phyloP scores from a whole-genome alignment of 2,797 vertebrate genomes.

The Potorous gilbertii region DNA sequence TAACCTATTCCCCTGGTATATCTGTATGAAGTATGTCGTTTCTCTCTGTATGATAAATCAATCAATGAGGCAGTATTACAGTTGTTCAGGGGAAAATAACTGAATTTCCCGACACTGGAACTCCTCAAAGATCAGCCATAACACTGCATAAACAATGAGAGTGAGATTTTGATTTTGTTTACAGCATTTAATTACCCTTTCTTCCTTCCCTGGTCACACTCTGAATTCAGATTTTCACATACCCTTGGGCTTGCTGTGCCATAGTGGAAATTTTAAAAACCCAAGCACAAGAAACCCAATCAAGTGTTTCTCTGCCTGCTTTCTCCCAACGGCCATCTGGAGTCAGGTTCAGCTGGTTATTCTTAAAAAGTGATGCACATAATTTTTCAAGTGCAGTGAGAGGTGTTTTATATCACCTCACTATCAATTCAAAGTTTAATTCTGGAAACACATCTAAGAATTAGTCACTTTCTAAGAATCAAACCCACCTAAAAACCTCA shows the following conservation, averaged over 20 bases:
- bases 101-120: neutral
- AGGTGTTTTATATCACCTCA: neutral
- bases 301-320: slow-evolving; percentile 17
- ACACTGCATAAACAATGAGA: neutral
- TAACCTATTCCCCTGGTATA: neutral
- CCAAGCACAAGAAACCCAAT: slow-evolving; percentile 51
- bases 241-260: slow-evolving; percentile 5
- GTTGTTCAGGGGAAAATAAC: neutral
- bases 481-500: neutral
- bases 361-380: slow-evolving; percentile 6
- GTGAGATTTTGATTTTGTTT: neutral
- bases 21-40: neutral
- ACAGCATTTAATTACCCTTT: neutral
- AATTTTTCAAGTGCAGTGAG: neutral
- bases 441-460: slow-evolving; percentile 8
- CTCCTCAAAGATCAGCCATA: neutral
- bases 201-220: slow-evolving; percentile 4
- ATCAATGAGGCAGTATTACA: neutral
- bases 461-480: neutral
- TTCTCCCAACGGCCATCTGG: slow-evolving; percentile 49
- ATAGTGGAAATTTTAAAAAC: slow-evolving; percentile 42
- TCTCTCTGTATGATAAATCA: neutral
- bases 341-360: slow-evolving; percentile 19
- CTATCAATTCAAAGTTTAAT: slow-evolving; percentile 22
- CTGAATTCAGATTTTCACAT: neutral